Base-by-base conservation (phyloP, 2,888 invertebrate species). In the Brenthis ino region DNA sequence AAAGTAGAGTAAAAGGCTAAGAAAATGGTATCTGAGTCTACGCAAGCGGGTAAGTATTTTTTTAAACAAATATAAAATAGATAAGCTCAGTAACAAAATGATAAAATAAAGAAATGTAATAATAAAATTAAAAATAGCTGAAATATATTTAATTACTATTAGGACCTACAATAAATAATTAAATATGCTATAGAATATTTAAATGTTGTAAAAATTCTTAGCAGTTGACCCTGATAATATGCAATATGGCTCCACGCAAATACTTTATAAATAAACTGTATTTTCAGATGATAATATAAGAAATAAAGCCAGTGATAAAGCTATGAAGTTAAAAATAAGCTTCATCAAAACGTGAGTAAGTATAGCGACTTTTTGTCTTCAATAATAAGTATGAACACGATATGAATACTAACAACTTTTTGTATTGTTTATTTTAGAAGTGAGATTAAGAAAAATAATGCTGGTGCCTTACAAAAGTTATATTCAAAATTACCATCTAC, bases 271-370 rank as follows among this genome's bases (percentile, higher is more conserved):
- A 28, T 80, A 28, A 28, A 28, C 28, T 28, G 28, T 28, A 28
- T 80, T 81, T 80, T 67, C 85, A 91, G 90, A 83, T 77, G 82
- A 77, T 76, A 82, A 75, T 70, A 79, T 80, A 69, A 75, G 55
- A 5, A 74, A 81, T 68, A 72, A 72, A 64, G 78, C 75, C 68
- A 70, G 68, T 43, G 80, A 77, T 37, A 85, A 82, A 70, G 73
- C 83, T 68, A 74, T 82, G 48, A 79, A 75, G 67, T 83, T 86
- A 73, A 85, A 87, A 72, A 80, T 82, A 57, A 76, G 80, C 75
- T 75, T 84, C 84, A 74, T 82, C 84, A 87, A 92, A 91, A 91
- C 89, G 90, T 90, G 88, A 92, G 93, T 91, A 89, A 91, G 91
- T 91, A 91, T 76, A 33, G 1, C 12, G 70, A 55, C 53, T 47